Evolutionary conservation across 2,888 invertebrate genomes (phyloP), one percentile per base, ranked within the genome.

Genomic region (Caenorhabditis panamensis): DNA sequence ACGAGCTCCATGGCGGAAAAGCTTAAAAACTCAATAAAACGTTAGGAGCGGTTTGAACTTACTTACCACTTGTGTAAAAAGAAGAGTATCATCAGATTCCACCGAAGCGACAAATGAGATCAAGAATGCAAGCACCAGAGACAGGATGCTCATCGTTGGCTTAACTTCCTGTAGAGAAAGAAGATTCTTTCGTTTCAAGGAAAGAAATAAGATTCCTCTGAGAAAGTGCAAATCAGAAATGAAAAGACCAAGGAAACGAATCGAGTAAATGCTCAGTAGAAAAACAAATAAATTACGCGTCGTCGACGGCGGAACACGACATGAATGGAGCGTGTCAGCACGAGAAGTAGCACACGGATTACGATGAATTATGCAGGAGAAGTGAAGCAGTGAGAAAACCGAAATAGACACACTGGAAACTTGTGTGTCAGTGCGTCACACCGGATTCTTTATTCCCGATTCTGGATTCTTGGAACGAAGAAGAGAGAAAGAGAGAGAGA

Each of bases 1-100:
- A 24, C 80, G 80, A 8, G 80, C 80, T 18, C 80, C 80, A 20
- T 80, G 80, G 20, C 80, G 80, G 61, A 80, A 80, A 6, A 80
- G 71, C 76, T 79, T 47, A 18, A 62, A 61, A 20, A 16, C n/a
- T n/a, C n/a, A n/a, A n/a, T n/a, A n/a, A 49, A 6, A 16, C 18
- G 16, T 61, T 44, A 20, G 16, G 41, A 3, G 28, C 28, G 1
- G 28, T 44, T 16, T 2, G 24, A 36, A 16, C 0, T 20, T 8
- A 49, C 69, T 20, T 24, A 69, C 69, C 22, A 69, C 51, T 59
- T 69, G 69, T 5, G 59, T 47, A 36, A 59, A 69, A 20, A 63
- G 8, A 8, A 54, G 31, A 13, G 11, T 31, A 11, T 66, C 36
- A 8, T 24, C 28, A 2, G 61, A 41, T 61, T 61, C 41, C 20